Evolutionary conservation across 2,113 vertebrate genomes (phyloP).

Genomic region (Chamaetylas fuelleborni): DNA sequence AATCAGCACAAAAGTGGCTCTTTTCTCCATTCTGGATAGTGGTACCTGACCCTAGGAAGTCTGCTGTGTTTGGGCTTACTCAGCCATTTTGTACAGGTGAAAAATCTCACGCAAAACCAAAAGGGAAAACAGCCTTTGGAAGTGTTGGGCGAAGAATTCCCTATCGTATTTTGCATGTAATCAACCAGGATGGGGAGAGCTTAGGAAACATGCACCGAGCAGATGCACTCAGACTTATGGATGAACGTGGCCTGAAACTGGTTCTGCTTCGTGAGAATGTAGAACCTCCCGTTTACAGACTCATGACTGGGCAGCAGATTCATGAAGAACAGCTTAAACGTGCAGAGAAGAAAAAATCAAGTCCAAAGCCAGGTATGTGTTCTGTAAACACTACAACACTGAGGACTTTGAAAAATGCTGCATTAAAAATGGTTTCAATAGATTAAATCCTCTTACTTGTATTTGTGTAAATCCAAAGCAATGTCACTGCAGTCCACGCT

Average conservation of each 20-base stretch:
- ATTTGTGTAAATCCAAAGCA: slow-evolving; percentile 27
- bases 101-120: neutral
- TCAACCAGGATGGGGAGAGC: slow-evolving; percentile 79
- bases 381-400: neutral
- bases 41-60: neutral
- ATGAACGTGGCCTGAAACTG: slow-evolving; percentile 78
- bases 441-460: slow-evolving; percentile 39
- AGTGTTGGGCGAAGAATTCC: slow-evolving; percentile 85
- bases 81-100: slow-evolving; percentile 62
- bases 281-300: slow-evolving; percentile 84
- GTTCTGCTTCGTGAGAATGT: slow-evolving; percentile 70
- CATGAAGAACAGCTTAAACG: slow-evolving; percentile 81
- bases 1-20: neutral
- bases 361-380: slow-evolving; percentile 72
- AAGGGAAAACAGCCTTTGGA: slow-evolving; percentile 71
- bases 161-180: slow-evolving; percentile 75
- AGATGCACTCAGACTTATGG: slow-evolving; percentile 82
- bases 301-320: slow-evolving; percentile 90
- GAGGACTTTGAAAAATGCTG: neutral
- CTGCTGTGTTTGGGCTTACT: neutral
- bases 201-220: slow-evolving; percentile 85
- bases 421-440: neutral
- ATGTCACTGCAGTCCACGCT: neutral
- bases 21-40: slow-evolving; percentile 21
- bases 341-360: slow-evolving; percentile 77